Conservation (phyloP, 2,113 vertebrate species). For the Lagopus leucura region DNA sequence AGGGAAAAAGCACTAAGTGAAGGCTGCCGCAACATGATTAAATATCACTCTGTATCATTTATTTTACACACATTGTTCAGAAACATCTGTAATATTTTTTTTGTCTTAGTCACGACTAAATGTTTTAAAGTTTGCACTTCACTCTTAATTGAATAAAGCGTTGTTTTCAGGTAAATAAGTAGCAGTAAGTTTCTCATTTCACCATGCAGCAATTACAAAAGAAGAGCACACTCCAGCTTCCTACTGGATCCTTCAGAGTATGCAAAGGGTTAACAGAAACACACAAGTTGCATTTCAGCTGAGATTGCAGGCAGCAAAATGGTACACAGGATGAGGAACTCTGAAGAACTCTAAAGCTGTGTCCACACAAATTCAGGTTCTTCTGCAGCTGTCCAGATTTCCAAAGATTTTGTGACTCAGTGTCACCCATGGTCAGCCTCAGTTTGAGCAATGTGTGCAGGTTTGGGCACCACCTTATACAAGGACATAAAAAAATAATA, state of each 20-base stretch:
- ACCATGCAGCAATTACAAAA: neutral
- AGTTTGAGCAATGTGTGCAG: too few species aligned
- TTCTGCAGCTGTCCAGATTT: neutral
- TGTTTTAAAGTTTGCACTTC: neutral
- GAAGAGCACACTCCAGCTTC: neutral
- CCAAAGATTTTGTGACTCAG: neutral
- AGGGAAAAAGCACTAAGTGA: neutral
- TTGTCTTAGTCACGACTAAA: neutral
- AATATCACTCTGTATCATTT: neutral
- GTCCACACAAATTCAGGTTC: neutral
- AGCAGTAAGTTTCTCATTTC: neutral
- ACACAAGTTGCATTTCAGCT: neutral
- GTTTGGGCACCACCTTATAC: too few species aligned
- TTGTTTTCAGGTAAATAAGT: neutral
- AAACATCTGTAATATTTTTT: neutral
- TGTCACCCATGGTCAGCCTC: rapidly evolving
- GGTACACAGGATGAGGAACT: neutral
- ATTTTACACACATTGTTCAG: neutral
- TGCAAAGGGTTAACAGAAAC: neutral
- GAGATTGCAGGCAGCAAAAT: neutral
- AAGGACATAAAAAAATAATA: too few species aligned
- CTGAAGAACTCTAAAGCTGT: neutral
- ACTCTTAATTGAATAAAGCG: neutral
- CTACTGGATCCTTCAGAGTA: neutral
- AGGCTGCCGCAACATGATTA: neutral